A percentile compares a stretch with the other conserved stretches of the same genome.
Conservation (phyloP, 2,888 invertebrate species). For the Minunthozetes semirufus region DNA sequence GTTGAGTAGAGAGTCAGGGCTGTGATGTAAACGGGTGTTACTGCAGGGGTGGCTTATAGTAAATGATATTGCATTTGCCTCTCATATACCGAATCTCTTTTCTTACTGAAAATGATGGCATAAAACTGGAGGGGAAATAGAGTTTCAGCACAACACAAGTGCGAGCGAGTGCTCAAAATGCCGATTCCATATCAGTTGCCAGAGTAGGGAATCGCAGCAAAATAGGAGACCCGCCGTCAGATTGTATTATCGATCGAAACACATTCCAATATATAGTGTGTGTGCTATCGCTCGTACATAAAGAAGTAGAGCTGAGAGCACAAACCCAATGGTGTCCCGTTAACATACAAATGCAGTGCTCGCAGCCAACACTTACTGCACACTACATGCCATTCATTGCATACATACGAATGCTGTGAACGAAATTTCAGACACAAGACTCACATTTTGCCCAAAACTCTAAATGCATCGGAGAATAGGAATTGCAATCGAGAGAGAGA, state of each 20-base stretch:
- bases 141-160: background rate
- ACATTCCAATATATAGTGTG: conserved; percentile 28
- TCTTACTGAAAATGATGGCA: conserved; percentile 22
- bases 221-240: conserved; percentile 24
- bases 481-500: background rate
- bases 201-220: conserved; percentile 12
- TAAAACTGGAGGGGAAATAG: conserved; percentile 11
- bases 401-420: conserved; percentile 1
- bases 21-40: conserved; percentile 22
- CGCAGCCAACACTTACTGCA: conserved; percentile 17
- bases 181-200: conserved; percentile 23
- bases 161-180: conserved; percentile 24
- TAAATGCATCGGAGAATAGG: conserved; percentile 26
- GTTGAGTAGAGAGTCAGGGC: background rate
- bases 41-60: conserved; percentile 26
- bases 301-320: conserved; percentile 24
- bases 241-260: conserved; percentile 31
- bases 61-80: conserved; percentile 26
- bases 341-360: conserved; percentile 27
- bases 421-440: conserved; percentile 26
- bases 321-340: conserved; percentile 32
- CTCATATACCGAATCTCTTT: background rate
- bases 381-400: conserved; percentile 2
- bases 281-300: background rate
- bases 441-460: conserved; percentile 29